These are phyloP conservation scores for Acanthisitta chloris DNA, from an alignment of 2,113 vertebrate genomes.

Conservation along the genomic window DNA sequence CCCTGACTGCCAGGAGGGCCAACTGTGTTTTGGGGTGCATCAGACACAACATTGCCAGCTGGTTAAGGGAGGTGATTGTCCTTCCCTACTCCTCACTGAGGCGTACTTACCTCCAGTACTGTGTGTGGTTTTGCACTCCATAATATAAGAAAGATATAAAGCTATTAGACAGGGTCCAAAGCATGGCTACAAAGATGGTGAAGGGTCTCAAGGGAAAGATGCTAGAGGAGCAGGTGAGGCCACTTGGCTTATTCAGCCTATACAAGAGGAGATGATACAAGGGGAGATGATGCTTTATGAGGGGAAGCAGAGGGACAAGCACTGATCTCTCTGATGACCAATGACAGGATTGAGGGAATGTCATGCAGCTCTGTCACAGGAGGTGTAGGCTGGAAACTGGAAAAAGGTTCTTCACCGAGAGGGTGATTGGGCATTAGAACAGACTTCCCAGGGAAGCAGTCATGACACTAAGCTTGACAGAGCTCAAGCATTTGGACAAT, in stretches of 20 bases:
- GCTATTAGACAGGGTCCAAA: not conserved
- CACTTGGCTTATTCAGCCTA: not conserved
- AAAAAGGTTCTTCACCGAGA: not conserved
- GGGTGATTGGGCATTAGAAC: not conserved
- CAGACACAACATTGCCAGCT: not conserved
- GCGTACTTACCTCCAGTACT: fast-evolving
- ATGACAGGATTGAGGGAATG: not conserved
- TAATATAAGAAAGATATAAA: not conserved
- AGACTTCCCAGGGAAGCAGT: not conserved
- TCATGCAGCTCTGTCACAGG: not conserved
- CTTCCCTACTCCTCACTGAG: not conserved
- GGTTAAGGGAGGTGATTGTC: not conserved
- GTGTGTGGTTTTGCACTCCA: fast-evolving
- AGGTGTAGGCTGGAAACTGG: not conserved
- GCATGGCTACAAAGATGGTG: not conserved
- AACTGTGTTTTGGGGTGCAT: not conserved
- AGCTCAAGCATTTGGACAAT: not conserved
- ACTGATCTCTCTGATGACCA: not conserved
- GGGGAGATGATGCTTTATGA: too few relatives aligned
- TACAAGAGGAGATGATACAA: not conserved
- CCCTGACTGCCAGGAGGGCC: not conserved
- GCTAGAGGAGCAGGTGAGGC: not conserved
- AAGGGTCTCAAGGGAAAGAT: not conserved
- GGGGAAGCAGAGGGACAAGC: fast-evolving
- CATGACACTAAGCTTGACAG: not conserved